Conservation (phyloP, 2,113 vertebrate genomes). For the Sitta europaea region DNA sequence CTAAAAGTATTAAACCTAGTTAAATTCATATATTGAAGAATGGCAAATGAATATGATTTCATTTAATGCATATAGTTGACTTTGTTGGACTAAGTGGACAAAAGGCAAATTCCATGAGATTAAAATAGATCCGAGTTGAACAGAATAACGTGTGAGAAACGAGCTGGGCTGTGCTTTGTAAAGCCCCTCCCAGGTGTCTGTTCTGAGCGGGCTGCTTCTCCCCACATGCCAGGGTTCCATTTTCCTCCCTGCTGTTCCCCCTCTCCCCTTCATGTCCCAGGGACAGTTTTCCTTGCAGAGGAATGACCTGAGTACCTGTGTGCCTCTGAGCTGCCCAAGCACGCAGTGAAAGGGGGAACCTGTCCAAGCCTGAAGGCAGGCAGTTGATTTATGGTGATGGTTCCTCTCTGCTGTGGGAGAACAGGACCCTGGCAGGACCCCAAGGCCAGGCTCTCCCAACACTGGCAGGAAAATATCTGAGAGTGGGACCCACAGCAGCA, state of each 20-base stretch:
- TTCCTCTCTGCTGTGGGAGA: neutral
- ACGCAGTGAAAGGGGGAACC: no score
- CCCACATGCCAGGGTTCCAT: neutral
- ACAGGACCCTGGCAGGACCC: neutral
- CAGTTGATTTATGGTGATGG: neutral
- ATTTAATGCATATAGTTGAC: neutral
- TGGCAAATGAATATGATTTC: neutral
- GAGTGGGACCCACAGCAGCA: neutral
- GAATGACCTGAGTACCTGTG: neutral
- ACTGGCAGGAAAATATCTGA: accelerated
- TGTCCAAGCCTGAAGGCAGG: neutral
- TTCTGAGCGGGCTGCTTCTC: neutral
- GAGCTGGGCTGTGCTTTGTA: neutral
- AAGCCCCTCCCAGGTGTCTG: neutral
- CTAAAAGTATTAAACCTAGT: neutral
- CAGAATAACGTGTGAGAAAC: neutral
- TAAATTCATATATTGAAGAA: neutral
- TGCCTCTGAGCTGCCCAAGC: neutral
- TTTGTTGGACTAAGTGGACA: neutral
- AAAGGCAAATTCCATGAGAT: neutral
- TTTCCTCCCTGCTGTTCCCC: neutral
- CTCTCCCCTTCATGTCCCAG: neutral
- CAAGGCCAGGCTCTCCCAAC: neutral
- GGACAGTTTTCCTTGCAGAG: neutral
- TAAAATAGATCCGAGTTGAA: neutral